Conservation (phyloP, 2,113 vertebrate species). For the Falcunculus frontatus region DNA sequence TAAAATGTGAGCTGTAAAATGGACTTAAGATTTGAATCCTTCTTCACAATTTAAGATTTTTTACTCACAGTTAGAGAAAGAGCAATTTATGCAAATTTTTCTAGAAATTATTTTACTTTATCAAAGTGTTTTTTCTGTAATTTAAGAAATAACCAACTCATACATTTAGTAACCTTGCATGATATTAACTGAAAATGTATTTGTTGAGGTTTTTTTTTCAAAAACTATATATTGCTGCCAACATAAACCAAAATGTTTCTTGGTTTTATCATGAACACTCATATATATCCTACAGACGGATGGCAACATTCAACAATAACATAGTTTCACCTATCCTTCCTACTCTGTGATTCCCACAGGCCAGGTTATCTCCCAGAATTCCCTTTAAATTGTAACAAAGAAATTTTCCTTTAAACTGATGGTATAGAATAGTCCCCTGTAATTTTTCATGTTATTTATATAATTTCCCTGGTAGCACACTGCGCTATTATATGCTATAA, state of each 20-base stretch:
- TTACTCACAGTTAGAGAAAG: not conserved
- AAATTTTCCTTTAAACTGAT: not conserved
- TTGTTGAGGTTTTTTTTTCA: not conserved
- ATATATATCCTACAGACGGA: not conserved
- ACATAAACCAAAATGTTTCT: not conserved
- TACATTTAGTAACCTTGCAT: not conserved
- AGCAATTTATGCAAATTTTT: not conserved
- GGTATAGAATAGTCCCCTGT: not conserved
- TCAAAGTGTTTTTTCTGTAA: not conserved
- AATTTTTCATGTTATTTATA: constrained; percentile 17
- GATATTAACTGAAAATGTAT: not conserved
- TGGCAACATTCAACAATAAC: not conserved
- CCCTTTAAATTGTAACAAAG: not conserved
- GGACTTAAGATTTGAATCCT: not conserved
- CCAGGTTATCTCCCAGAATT: not conserved
- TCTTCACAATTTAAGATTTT: not conserved
- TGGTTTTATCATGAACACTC: not conserved
- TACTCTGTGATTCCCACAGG: not conserved
- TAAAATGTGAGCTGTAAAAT: not conserved
- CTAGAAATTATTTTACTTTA: not conserved
- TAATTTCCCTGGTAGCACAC: not conserved
- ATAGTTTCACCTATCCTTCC: not conserved
- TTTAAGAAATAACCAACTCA: not conserved
- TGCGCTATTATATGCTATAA: not conserved
- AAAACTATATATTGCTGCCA: not conserved